These are phyloP conservation scores for Cheilosia urbana DNA, from an alignment of 2,888 invertebrate genomes.

Conservation along the genomic window DNA sequence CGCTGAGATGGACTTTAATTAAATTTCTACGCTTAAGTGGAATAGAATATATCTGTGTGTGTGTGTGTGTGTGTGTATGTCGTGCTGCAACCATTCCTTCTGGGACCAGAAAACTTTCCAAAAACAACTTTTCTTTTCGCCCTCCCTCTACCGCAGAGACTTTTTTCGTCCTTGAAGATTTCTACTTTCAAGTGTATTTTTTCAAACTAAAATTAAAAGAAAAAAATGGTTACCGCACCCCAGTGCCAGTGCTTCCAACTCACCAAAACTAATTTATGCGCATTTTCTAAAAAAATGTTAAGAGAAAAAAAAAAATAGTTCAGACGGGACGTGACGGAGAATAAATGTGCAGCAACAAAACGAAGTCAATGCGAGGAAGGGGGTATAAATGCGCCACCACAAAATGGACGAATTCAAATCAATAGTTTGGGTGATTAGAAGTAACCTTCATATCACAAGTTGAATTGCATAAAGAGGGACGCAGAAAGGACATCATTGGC, in stretches of 20 bases:
- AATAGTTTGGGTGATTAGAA: slow-evolving; percentile 67
- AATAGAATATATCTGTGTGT: slow-evolving; percentile 18
- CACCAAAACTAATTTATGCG: slow-evolving; percentile 61
- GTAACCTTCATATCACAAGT: slow-evolving; percentile 49
- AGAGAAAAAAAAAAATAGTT: background rate
- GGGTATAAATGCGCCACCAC: slow-evolving; percentile 2
- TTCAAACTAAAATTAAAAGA: slow-evolving; percentile 6
- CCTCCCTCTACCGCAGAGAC: background rate
- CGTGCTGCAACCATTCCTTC: slow-evolving; percentile 1
- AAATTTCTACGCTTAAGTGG: slow-evolving; percentile 63
- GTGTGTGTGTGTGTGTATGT: too few species aligned
- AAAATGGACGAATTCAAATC: slow-evolving; percentile 55
- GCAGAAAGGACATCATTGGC: slow-evolving; percentile 11
- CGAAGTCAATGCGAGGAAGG: slow-evolving; percentile 11
- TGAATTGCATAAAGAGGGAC: slow-evolving; percentile 4
- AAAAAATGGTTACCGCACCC: background rate
- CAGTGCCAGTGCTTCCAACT: background rate
- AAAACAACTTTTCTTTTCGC: background rate
- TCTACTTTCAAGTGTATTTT: slow-evolving; percentile 19
- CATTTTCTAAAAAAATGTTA: slow-evolving; percentile 28
- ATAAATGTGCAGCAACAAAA: slow-evolving; percentile 5
- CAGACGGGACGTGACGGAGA: background rate
- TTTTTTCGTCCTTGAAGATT: slow-evolving; percentile 19
- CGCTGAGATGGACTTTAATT: slow-evolving; percentile 63
- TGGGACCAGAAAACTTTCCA: slow-evolving; percentile 35